phyloP scores from a whole-genome alignment of 2,888 invertebrate species.

The Allolobophora icterica region DNA sequence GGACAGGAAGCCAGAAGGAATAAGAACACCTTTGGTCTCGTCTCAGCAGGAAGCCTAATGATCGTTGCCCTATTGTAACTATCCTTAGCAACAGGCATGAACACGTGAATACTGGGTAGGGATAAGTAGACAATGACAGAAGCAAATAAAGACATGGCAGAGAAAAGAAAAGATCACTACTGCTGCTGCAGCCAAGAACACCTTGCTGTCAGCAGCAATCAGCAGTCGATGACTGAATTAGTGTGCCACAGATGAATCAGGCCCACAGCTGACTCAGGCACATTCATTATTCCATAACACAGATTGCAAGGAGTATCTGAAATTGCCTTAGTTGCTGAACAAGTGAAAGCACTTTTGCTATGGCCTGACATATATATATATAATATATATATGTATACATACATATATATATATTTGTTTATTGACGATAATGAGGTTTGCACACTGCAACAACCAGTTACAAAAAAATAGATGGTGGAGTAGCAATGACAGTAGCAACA shows the following conservation, averaged over 20 bases:
- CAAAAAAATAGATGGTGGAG: too few species aligned
- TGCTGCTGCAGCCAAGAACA: not conserved
- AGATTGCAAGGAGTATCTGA: not conserved
- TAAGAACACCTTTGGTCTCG: not conserved
- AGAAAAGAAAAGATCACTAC: not conserved
- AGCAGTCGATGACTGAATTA: not conserved
- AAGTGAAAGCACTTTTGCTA: not conserved
- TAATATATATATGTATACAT: too few species aligned
- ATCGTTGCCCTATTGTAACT: not conserved
- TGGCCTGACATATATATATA: too few species aligned
- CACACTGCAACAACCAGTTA: too few species aligned
- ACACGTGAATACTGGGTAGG: not conserved
- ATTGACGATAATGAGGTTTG: too few species aligned
- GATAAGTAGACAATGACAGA: constrained; percentile 3
- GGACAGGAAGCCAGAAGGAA: not conserved
- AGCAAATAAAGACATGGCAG: not conserved
- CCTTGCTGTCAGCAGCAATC: not conserved
- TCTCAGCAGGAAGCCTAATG: too few species aligned
- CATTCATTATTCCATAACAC: not conserved
- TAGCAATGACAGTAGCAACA: not conserved
- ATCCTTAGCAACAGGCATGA: constrained; percentile 5
- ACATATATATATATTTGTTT: too few species aligned
- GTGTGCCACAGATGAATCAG: not conserved
- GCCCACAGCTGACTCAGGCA: not conserved
- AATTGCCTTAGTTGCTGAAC: not conserved